phyloP scores from a whole-genome alignment of 2,113 vertebrate genomes.

The Amazona vittata region DNA sequence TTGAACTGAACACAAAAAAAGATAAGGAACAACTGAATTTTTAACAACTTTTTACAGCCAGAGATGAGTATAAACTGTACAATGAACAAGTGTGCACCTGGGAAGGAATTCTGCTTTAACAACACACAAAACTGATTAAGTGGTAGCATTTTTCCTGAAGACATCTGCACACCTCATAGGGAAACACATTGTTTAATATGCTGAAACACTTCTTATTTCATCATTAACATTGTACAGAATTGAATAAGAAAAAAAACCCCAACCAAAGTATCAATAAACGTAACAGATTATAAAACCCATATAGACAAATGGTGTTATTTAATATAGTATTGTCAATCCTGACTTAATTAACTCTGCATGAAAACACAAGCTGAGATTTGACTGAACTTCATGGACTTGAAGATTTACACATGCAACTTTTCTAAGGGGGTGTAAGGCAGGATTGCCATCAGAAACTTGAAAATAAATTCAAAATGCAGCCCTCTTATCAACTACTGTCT shows the following conservation, averaged over 20 bases:
- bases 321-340: background rate
- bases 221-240: constrained; percentile 1
- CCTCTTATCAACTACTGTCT: background rate
- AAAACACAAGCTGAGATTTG: constrained; percentile 3
- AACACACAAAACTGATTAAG: constrained; percentile 11
- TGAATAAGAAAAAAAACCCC: background rate
- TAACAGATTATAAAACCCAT: background rate
- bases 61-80: background rate
- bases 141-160: background rate
- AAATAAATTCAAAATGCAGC: background rate
- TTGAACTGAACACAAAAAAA: background rate
- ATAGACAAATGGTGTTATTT: background rate
- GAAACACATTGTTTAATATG: background rate
- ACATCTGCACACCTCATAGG: background rate
- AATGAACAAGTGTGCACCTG: background rate
- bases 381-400: background rate
- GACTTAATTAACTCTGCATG: background rate
- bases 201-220: background rate
- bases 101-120: background rate
- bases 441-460: background rate
- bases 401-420: background rate
- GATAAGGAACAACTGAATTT: background rate
- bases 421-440: background rate
- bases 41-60: background rate
- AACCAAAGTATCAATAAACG: background rate